Evolutionary conservation across 2,888 invertebrate genomes (phyloP).

Genomic region (Drosophila gaucha): DNA sequence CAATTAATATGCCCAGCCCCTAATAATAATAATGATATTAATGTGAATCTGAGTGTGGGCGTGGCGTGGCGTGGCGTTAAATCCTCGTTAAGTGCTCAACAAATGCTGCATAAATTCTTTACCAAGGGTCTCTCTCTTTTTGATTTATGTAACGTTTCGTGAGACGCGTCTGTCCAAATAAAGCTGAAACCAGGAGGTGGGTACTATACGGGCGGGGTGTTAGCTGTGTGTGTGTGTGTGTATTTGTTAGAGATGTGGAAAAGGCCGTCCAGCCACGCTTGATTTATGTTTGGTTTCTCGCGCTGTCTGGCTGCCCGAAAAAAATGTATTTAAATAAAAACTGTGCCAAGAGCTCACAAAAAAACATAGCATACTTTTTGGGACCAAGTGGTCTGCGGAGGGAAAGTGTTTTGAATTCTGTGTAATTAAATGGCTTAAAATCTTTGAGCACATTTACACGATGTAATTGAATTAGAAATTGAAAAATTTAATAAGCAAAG

Average conservation of each 20-base stretch:
- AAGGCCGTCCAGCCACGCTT: conserved; percentile 28
- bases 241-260: neutral
- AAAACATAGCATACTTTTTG: conserved; percentile 10
- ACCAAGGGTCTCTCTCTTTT: conserved; percentile 34
- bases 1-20: conserved; percentile 38
- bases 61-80: conserved; percentile 21
- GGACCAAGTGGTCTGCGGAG: conserved; percentile 8
- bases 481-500: conserved; percentile 19
- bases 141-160: conserved; percentile 51
- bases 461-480: conserved; percentile 28
- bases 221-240: neutral
- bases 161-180: conserved; percentile 52
- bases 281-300: conserved; percentile 44
- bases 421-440: conserved; percentile 63
- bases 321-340: conserved; percentile 41
- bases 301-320: conserved; percentile 23
- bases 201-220: neutral
- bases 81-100: conserved; percentile 65
- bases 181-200: too few species aligned
- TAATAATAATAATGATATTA: conserved; percentile 24
- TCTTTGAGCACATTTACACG: conserved; percentile 51
- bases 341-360: conserved; percentile 23
- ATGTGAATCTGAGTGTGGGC: conserved; percentile 25
- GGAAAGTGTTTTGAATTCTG: conserved; percentile 18
- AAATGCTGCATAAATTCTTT: conserved; percentile 43